These are phyloP conservation scores for Ectobius pallidus DNA, from an alignment of 2,888 invertebrate genomes.

Conservation along the genomic window DNA sequence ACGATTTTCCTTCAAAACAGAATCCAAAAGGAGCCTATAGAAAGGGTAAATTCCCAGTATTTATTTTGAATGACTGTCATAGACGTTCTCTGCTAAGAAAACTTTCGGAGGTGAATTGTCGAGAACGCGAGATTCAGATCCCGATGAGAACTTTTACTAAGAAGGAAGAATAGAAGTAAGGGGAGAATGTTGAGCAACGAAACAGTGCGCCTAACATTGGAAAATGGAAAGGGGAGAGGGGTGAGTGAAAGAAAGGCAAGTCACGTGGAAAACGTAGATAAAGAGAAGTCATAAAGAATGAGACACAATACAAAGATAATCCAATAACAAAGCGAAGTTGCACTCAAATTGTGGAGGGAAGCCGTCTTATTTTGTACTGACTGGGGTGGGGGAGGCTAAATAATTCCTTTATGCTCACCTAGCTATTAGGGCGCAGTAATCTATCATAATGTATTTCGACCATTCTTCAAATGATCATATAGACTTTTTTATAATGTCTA, in stretches of 20 bases:
- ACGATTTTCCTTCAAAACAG: no score
- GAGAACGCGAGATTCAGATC: background rate
- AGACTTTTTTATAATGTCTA: no score
- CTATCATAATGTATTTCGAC: no score
- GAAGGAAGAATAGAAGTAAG: background rate
- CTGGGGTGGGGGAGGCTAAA: no score
- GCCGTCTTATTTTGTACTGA: background rate
- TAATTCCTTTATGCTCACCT: no score
- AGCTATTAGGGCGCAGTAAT: no score
- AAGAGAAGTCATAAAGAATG: conserved; percentile 30
- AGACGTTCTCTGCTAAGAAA: conserved; percentile 15
- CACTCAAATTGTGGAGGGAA: background rate
- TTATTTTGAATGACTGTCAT: conserved; percentile 23
- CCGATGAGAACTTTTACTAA: background rate
- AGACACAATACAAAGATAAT: conserved; percentile 17
- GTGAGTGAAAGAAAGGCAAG: conserved; percentile 6
- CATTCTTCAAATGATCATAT: no score
- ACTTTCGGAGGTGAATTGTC: background rate
- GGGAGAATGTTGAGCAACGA: background rate
- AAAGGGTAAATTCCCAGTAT: background rate
- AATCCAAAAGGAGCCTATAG: no score
- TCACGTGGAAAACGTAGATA: conserved; percentile 37
- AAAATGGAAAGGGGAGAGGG: conserved; percentile 1
- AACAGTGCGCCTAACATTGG: conserved; percentile 12
- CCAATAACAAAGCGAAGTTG: conserved; percentile 16